Evolutionary conservation across 2,797 vertebrate genomes (phyloP), one percentile per base, ranked within the genome.

Genomic region (Ciconia nigra): DNA sequence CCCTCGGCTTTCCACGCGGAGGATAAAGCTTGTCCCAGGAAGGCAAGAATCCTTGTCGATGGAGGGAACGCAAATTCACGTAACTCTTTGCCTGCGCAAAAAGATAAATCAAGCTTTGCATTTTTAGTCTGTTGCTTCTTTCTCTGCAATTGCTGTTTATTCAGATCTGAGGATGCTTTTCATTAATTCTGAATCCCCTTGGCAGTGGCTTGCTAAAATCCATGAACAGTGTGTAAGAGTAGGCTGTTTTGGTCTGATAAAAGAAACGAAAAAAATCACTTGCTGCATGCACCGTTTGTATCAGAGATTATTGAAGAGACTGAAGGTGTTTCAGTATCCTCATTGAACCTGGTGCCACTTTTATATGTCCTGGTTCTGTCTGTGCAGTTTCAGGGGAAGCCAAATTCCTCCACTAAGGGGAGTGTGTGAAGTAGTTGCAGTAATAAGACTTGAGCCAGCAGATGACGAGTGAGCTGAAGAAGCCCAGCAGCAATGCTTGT

Each of bases 381-480:
- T 93, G 70, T 70, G 81, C 82, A 96, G 61, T 93, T 95, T 90
- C 80, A 69, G 57, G 85, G 72, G 37, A 93, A 92, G 90, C 76
- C 78, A 61, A 63, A 89, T 90, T 76, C 66, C 63, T 97, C 44
- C 88, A 63, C 70, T 71, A 39, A 94, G 59, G 24, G 33, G 49
- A 85, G 77, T 2, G 0, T 90, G 78, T 96, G 76, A 51, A 89
- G 61, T 29, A 57, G 79, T 29, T 81, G 88, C 92, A 76, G 84
- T 92, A 91, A 92, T 94, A 74, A 96, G 90, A 87, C 87, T 72
- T 73, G 83, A 94, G 90, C 94, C 49, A 87, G 94, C 86, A 90
- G 81, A 82, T 84, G 69, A 93, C 92, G 94, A 82, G 91, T 72
- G 94, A 96, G 93, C 88, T 81, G 87, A 81, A 74, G 87, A 73